A percentile compares a stretch with the other conserved stretches of the same genome.
phyloP scores from a whole-genome alignment of 2,113 vertebrate species.

The Nestor notabilis region DNA sequence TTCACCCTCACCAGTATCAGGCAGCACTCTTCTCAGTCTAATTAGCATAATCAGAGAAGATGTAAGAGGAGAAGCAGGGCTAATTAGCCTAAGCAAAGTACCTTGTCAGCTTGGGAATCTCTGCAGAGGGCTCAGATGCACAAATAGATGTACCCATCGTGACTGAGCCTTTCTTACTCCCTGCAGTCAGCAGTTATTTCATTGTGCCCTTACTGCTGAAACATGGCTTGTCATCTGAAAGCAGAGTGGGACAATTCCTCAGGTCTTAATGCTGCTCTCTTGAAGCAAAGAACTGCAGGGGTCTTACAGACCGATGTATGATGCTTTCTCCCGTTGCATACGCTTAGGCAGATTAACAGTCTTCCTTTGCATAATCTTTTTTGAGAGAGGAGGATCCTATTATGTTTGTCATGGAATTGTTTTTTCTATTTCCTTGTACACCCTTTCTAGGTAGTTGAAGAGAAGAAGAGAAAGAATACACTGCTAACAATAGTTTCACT shows the following conservation, averaged over 20 bases:
- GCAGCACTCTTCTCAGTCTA: conserved; percentile 3
- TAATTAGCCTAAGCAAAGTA: conserved; percentile 44
- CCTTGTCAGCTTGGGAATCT: conserved; percentile 34
- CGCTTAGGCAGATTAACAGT: not conserved
- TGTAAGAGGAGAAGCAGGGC: not conserved
- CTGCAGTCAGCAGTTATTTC: not conserved
- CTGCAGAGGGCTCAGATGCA: not conserved
- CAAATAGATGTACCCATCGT: not conserved
- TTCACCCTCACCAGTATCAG: not conserved
- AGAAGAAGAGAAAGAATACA: not conserved
- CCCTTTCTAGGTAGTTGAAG: not conserved
- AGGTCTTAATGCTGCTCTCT: not conserved
- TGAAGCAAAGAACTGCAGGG: not conserved
- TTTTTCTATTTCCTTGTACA: not conserved
- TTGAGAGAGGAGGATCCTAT: not conserved
- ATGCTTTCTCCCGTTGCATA: not conserved
- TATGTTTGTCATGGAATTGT: not conserved
- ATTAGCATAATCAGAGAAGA: conserved; percentile 31
- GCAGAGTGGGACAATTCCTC: not conserved
- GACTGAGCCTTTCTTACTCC: not conserved
- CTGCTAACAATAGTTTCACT: not conserved
- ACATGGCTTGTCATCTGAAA: not conserved
- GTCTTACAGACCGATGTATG: not conserved
- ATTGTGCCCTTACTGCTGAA: not conserved
- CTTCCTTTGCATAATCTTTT: not conserved